Conservation (phyloP, 2,113 vertebrate species). For the Vulpes vulpes region DNA sequence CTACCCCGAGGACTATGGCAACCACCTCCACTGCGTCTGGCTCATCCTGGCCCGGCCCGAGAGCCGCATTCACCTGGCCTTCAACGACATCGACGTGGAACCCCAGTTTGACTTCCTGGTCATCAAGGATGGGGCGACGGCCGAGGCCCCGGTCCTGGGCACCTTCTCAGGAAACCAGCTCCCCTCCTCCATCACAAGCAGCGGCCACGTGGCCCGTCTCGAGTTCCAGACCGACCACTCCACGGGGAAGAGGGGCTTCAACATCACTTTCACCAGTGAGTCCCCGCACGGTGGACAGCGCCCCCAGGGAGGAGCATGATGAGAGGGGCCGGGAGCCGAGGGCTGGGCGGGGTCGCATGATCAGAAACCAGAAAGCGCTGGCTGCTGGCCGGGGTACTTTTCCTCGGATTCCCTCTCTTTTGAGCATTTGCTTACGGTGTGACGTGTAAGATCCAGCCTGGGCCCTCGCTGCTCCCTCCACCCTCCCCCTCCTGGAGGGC, state of each 20-base stretch:
- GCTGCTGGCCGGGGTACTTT: background rate
- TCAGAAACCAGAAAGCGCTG: background rate
- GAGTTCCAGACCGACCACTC: constrained; percentile 99
- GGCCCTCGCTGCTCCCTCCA: background rate
- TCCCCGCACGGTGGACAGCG: background rate
- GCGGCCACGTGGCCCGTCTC: constrained; percentile 95
- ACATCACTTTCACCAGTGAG: constrained; percentile 99
- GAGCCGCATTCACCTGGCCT: constrained; percentile 98
- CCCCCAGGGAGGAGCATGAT: background rate
- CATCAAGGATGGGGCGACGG: constrained; percentile 96
- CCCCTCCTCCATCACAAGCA: constrained; percentile 97
- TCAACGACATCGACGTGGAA: constrained; percentile 99
- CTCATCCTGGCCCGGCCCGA: constrained; percentile 96
- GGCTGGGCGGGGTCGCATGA: background rate
- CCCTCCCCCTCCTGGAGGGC: background rate
- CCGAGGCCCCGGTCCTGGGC: constrained; percentile 96
- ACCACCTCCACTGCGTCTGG: constrained; percentile 99
- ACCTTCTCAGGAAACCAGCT: constrained; percentile 96
- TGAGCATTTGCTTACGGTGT: background rate
- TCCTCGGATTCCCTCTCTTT: background rate
- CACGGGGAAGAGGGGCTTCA: constrained; percentile 98
- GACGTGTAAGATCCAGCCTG: background rate
- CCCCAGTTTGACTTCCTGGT: constrained; percentile 99
- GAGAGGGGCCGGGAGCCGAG: background rate
- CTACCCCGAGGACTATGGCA: constrained; percentile 98